Evolutionary conservation across 2,888 invertebrate genomes (phyloP).

Genomic region (Subacronicta megacephala): DNA sequence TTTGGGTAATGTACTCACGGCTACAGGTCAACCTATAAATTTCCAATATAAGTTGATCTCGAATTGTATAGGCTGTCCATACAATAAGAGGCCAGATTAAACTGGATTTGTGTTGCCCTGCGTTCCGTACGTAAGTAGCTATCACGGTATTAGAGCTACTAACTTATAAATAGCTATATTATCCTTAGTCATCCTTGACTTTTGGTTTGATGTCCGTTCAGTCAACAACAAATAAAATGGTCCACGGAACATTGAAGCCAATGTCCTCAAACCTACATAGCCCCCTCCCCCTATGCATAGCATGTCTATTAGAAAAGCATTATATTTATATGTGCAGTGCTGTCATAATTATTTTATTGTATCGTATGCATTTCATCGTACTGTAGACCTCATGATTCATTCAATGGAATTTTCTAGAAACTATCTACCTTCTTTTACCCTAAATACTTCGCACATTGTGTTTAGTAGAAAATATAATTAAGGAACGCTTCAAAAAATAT

Average conservation of each 20-base stretch:
- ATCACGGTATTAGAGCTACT: too few species aligned
- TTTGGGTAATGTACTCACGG: too few species aligned
- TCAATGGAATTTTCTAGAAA: constrained; percentile 32
- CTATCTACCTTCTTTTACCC: not conserved
- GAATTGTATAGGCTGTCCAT: too few species aligned
- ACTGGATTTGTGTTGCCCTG: too few species aligned
- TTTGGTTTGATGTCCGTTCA: not conserved
- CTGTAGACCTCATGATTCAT: constrained; percentile 41
- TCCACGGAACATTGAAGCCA: constrained; percentile 35
- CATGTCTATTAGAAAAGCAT: constrained; percentile 65
- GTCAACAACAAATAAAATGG: not conserved
- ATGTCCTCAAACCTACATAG: constrained; percentile 13
- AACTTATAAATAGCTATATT: too few species aligned
- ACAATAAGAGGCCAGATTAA: too few species aligned
- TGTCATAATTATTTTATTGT: constrained; percentile 31
- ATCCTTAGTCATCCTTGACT: not conserved
- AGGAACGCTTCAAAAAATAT: not conserved
- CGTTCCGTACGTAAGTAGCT: too few species aligned
- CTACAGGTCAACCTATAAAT: too few species aligned
- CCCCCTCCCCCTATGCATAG: constrained; percentile 56
- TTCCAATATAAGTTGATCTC: too few species aligned
- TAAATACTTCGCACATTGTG: constrained; percentile 1
- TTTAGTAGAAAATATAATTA: constrained; percentile 13
- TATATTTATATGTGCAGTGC: constrained; percentile 52
- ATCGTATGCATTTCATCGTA: constrained; percentile 39